Conservation (phyloP, 2,797 vertebrate species). For the Schizopygopsis pylzovi region DNA sequence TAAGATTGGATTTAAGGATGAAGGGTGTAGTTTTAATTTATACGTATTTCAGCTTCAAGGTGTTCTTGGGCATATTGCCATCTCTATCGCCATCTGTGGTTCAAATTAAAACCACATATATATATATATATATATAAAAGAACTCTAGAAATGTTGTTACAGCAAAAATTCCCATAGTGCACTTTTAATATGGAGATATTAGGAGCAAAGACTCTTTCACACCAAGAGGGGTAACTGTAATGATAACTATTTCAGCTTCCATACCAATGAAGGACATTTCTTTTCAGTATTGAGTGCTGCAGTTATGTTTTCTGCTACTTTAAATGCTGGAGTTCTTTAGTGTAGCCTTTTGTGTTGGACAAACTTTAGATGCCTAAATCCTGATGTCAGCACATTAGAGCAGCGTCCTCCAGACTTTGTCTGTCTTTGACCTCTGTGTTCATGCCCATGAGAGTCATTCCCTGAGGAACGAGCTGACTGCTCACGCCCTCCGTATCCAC, state of each 20-base stretch:
- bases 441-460: neutral
- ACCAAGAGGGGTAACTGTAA: neutral
- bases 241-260: neutral
- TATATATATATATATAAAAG: too few relatives aligned
- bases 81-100: neutral
- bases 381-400: slow-evolving; percentile 8
- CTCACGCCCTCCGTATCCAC: neutral
- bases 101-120: neutral
- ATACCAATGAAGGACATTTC: neutral
- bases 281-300: neutral
- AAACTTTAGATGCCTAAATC: slow-evolving; percentile 7
- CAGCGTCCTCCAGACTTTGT: slow-evolving; percentile 12
- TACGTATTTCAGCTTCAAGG: neutral
- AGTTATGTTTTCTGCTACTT: too few relatives aligned
- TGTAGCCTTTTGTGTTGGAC: slow-evolving; percentile 24
- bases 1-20: neutral
- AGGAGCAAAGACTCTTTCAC: neutral
- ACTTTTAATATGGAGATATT: neutral
- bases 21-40: neutral
- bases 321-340: neutral
- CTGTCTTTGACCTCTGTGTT: slow-evolving; percentile 9
- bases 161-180: neutral
- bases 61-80: neutral
- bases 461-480: slow-evolving; percentile 10
- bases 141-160: neutral